Evolutionary conservation across 2,113 vertebrate genomes (phyloP), one percentile per base, ranked within the genome.

Genomic region (Alaudala cheleensis): DNA sequence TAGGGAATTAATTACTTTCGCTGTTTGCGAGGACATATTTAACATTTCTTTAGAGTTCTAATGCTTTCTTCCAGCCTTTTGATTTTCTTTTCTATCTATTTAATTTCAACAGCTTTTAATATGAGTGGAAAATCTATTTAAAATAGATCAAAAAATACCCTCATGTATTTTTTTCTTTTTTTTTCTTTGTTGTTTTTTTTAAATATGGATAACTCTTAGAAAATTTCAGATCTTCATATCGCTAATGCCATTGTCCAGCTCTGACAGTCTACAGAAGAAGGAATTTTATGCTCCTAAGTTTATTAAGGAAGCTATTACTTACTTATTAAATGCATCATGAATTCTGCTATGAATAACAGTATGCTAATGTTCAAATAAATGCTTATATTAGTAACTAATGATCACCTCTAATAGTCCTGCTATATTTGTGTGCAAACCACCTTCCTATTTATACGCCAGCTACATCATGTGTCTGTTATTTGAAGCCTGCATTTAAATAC

Each of bases 381-480:
- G 93, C 83, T 92, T 89, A 37, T 88, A 84, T 96, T 88, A 93
- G 67, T 69, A 90, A 93, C 74, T 96, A 96, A 93, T 95, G 79
- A 94, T 92, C 82, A 92, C 34, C 25, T 92, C 54, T 95, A 93
- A 94, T 84, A 88, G n/a, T 50, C 40, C 28, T 66, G 76, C 85
- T 90, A 86, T 94, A 96, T 90, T 94, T 95, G 79, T 92, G 34
- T 93, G 82, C 86, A 95, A 92, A 91, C 88, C 72, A 78, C 80
- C 92, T 93, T 74, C 47, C 86, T 93, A 86, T 95, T 95, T 96
- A 93, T 90, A 37, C 23, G 74, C 51, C 64, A 88, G 79, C 72
- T 81, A 51, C 58, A 64, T 90, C 58, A 81, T 51, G 39, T 78
- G 51, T 47, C 91, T 73, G 42, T 47, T 92, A 58, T 31, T 88